Conservation (phyloP, 2,113 vertebrate species). For the Vimba vimba region DNA sequence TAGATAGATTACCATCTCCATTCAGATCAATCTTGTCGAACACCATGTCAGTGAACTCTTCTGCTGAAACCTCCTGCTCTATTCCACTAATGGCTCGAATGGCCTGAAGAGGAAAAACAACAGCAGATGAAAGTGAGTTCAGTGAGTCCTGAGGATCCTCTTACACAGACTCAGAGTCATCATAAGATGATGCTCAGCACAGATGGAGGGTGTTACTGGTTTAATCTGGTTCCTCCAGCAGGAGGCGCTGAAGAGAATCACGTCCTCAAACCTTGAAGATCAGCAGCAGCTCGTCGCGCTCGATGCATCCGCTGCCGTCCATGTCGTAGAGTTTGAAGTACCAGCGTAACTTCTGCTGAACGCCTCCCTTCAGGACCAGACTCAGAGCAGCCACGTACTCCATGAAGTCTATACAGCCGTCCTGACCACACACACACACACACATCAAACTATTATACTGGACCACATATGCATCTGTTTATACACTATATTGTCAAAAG, state of each 20-base stretch:
- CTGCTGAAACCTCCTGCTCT: conserved; percentile 69
- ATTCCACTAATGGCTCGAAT: conserved; percentile 81
- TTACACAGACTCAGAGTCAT: too few relatives aligned
- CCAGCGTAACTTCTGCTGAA: conserved; percentile 86
- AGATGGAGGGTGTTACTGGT: not conserved
- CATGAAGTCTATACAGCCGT: conserved; percentile 86
- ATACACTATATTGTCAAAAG: too few relatives aligned
- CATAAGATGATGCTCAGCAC: not conserved
- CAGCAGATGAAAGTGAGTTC: not conserved
- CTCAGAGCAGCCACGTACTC: conserved; percentile 85
- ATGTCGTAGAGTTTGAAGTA: conserved; percentile 86
- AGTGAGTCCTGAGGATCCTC: too few relatives aligned
- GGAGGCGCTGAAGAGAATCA: not conserved
- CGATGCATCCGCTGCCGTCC: conserved; percentile 84
- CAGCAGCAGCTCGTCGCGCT: conserved; percentile 80
- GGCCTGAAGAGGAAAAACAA: conserved; percentile 64
- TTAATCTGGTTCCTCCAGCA: not conserved
- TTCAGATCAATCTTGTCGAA: conserved; percentile 84
- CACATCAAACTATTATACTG: not conserved
- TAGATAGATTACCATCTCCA: conserved; percentile 73
- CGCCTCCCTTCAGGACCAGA: conserved; percentile 80
- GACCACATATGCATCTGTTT: too few relatives aligned
- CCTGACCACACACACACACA: conserved; percentile 61
- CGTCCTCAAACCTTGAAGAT: conserved; percentile 77
- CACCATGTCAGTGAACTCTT: conserved; percentile 81